Evolutionary conservation across 2,888 invertebrate species (phyloP).

Genomic region (Aquatica leii): DNA sequence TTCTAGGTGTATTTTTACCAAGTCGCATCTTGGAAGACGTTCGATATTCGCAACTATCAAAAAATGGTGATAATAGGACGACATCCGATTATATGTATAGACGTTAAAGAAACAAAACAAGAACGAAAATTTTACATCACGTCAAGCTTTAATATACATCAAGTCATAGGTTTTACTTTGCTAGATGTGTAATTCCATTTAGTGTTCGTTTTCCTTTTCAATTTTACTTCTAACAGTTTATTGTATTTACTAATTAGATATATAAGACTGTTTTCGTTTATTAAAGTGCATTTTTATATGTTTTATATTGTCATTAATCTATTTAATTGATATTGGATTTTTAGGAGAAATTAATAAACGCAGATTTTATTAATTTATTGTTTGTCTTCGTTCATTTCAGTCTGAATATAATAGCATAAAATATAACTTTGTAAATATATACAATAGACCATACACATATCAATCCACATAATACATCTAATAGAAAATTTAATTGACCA

Average conservation of each 20-base stretch:
- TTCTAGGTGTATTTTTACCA: conserved; percentile 57
- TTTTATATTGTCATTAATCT: too few relatives aligned
- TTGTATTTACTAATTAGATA: too few relatives aligned
- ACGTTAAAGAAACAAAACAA: conserved; percentile 51
- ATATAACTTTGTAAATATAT: conserved; percentile 16
- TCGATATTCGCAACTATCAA: conserved; percentile 54
- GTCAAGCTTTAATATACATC: conserved; percentile 55
- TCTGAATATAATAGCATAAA: conserved; percentile 20
- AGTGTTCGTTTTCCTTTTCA: too few relatives aligned
- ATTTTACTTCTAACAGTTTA: too few relatives aligned
- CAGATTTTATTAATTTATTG: conserved; percentile 11
- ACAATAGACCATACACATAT: conserved; percentile 18
- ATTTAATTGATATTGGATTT: too few relatives aligned
- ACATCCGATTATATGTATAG: conserved; percentile 57
- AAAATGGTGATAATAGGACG: conserved; percentile 54
- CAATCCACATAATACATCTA: conserved; percentile 7
- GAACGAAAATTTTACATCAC: conserved; percentile 56
- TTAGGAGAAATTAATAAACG: conserved; percentile 2
- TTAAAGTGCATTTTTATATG: too few relatives aligned
- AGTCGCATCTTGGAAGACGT: conserved; percentile 57
- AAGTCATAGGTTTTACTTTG: conserved; percentile 43
- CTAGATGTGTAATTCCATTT: too few relatives aligned
- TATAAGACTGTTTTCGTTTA: too few relatives aligned
- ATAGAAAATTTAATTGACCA: neutral
- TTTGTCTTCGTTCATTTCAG: conserved; percentile 17